Evolutionary conservation across 2,888 invertebrate species (phyloP).

Genomic region (Aspidiotus rigidus): DNA sequence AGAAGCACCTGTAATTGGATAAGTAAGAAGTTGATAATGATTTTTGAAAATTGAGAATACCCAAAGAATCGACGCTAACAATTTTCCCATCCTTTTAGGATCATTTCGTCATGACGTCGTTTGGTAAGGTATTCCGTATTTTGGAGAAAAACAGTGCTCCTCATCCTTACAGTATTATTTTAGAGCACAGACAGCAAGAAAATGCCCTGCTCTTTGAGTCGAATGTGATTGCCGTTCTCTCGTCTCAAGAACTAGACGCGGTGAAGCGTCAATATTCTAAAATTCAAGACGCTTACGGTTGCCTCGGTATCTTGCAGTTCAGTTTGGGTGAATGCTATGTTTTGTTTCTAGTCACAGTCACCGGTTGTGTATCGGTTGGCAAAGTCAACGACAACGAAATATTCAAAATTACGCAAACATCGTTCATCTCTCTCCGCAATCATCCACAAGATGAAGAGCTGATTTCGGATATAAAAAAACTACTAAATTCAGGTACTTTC

Average conservation of each 20-base stretch:
- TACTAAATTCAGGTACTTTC: constrained; percentile 95
- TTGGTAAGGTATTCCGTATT: constrained; percentile 87
- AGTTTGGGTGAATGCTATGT: constrained; percentile 73
- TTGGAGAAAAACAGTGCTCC: constrained; percentile 79
- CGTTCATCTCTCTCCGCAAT: constrained; percentile 77
- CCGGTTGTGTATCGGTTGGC: constrained; percentile 92
- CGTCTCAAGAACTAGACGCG: constrained; percentile 78
- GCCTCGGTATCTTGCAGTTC: constrained; percentile 83
- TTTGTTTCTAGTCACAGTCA: constrained; percentile 83
- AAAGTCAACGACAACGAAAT: constrained; percentile 92
- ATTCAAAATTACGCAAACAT: constrained; percentile 86
- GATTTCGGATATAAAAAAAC: constrained; percentile 60
- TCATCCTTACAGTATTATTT: constrained; percentile 77
- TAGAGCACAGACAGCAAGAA: constrained; percentile 80
- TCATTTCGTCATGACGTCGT: constrained; percentile 17
- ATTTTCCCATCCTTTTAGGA: too few relatives aligned
- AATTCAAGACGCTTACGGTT: constrained; percentile 89
- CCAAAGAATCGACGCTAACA: too few relatives aligned
- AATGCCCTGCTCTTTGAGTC: constrained; percentile 85
- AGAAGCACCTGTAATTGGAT: too few relatives aligned
- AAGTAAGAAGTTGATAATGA: too few relatives aligned
- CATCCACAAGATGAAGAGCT: constrained; percentile 54
- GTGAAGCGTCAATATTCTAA: constrained; percentile 83
- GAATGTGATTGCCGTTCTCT: constrained; percentile 75
- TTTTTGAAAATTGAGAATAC: too few relatives aligned